Evolutionary conservation across 2,113 vertebrate species (phyloP).

Genomic region (Hyperopisus bebe): DNA sequence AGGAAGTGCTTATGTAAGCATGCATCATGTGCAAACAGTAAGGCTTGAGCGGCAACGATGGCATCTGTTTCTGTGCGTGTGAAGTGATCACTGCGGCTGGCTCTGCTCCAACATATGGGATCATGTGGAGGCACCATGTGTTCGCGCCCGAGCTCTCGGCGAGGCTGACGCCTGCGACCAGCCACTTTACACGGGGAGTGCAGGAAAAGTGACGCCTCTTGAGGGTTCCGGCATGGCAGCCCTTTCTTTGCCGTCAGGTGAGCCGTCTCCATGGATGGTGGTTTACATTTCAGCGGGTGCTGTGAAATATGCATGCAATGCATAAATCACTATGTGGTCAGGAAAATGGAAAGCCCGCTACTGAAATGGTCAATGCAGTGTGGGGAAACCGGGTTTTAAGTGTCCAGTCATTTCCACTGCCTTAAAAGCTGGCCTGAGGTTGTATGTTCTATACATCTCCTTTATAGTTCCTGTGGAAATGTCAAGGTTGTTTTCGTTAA

Average conservation of each 20-base stretch:
- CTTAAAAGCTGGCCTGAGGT: neutral
- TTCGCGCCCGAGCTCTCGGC: slow-evolving; percentile 28
- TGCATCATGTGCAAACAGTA: neutral
- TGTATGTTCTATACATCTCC: slow-evolving; percentile 13
- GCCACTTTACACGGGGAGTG: neutral
- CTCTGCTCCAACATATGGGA: slow-evolving; percentile 15
- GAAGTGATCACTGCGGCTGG: neutral
- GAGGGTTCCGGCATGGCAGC: neutral
- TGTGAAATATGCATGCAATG: slow-evolving; percentile 73
- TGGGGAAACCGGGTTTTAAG: slow-evolving; percentile 17
- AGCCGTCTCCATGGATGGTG: slow-evolving; percentile 27
- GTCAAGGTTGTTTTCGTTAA: slow-evolving; percentile 80
- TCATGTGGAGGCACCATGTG: slow-evolving; percentile 26
- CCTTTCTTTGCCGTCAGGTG: neutral
- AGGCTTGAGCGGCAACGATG: neutral
- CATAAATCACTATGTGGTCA: slow-evolving; percentile 73
- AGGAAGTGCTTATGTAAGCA: neutral
- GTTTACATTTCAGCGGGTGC: slow-evolving; percentile 46
- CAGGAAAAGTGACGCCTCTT: neutral
- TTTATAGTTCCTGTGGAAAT: slow-evolving; percentile 44
- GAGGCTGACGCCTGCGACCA: slow-evolving; percentile 11
- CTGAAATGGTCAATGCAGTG: neutral
- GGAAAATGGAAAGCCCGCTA: slow-evolving; percentile 13
- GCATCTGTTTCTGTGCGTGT: neutral
- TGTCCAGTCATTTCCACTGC: slow-evolving; percentile 51